These are phyloP conservation scores for Charanyca ferruginea DNA, from an alignment of 2,888 invertebrate genomes.

Conservation along the genomic window DNA sequence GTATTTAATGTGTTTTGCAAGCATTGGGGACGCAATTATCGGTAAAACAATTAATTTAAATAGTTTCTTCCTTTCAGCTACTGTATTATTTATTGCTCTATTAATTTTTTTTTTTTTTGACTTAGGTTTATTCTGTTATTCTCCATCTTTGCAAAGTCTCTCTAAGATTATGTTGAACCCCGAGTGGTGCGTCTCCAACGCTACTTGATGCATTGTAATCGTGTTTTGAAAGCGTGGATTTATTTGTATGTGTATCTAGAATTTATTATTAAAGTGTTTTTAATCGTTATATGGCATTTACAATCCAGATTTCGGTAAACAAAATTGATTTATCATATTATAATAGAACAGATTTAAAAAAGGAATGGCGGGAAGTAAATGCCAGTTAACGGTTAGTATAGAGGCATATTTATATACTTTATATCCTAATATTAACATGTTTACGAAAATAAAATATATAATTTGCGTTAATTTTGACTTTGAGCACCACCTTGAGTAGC, in stretches of 20 bases:
- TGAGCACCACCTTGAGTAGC: constrained; percentile 58
- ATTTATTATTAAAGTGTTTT: constrained; percentile 53
- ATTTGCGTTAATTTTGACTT: constrained; percentile 62
- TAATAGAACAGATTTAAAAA: not conserved
- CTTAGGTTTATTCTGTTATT: constrained; percentile 28
- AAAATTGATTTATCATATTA: constrained; percentile 1
- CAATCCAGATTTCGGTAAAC: constrained; percentile 15
- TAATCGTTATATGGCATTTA: constrained; percentile 55
- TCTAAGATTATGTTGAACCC: constrained; percentile 32
- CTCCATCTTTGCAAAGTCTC: constrained; percentile 27
- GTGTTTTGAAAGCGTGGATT: constrained; percentile 65
- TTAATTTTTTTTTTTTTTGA: constrained; percentile 34
- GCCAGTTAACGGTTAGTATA: constrained; percentile 46
- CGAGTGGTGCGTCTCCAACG: constrained; percentile 49
- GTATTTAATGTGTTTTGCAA: constrained; percentile 80
- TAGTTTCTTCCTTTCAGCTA: constrained; percentile 20
- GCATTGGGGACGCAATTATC: constrained; percentile 64
- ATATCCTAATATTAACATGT: constrained; percentile 63
- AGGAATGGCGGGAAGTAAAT: constrained; percentile 36
- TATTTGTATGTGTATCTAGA: constrained; percentile 61
- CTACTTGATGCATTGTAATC: constrained; percentile 57
- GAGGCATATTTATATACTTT: constrained; percentile 67
- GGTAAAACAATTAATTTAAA: constrained; percentile 27
- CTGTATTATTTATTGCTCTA: constrained; percentile 45
- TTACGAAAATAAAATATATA: constrained; percentile 64